Conservation (phyloP, 2,113 vertebrate species). For the Dryoscopus gambensis region DNA sequence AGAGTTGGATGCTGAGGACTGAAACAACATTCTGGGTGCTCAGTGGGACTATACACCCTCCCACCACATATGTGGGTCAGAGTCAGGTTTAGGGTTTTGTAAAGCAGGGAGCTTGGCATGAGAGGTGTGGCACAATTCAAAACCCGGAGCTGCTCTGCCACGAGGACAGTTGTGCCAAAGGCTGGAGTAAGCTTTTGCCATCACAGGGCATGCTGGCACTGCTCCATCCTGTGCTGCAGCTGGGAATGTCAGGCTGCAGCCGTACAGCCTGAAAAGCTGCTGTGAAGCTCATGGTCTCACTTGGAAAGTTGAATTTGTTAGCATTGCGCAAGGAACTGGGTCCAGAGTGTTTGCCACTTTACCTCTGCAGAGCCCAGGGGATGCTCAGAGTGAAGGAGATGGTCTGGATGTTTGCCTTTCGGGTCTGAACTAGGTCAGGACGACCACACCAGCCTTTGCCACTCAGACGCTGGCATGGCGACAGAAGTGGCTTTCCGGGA, state of each 20-base stretch:
- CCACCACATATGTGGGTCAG: accelerated
- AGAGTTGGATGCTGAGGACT: background rate
- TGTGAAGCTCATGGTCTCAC: background rate
- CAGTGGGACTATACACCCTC: accelerated
- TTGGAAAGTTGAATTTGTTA: background rate
- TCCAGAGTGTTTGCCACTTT: background rate
- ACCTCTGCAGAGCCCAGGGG: background rate
- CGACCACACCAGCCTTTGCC: accelerated
- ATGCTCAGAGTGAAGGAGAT: background rate
- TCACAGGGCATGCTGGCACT: accelerated
- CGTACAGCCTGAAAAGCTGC: background rate
- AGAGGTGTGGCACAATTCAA: accelerated
- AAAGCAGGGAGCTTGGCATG: background rate
- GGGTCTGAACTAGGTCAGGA: background rate
- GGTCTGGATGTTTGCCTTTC: background rate
- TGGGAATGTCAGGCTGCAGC: accelerated
- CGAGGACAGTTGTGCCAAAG: accelerated
- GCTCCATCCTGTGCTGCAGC: accelerated
- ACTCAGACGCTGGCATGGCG: accelerated
- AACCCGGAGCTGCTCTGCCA: background rate
- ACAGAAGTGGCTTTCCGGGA: background rate
- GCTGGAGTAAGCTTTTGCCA: accelerated
- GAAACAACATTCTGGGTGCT: background rate
- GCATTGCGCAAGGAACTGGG: background rate
- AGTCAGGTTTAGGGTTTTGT: background rate